Evolutionary conservation across 1,140 invertebrate species (phyloP).

Genomic region (Leptestheria dahalacensis): DNA sequence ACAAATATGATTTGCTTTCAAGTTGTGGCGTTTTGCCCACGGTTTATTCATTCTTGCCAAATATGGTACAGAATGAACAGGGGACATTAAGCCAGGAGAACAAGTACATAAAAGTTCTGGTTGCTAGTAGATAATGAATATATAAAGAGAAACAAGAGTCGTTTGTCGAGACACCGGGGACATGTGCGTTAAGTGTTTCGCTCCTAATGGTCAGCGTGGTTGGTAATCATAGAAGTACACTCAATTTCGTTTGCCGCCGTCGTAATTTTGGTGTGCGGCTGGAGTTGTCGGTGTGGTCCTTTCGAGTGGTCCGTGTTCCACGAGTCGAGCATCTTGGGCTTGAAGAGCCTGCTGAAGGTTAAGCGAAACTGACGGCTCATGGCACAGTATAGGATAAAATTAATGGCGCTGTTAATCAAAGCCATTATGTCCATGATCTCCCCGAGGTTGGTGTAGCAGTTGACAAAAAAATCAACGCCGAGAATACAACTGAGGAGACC

Average conservation of each 20-base stretch:
- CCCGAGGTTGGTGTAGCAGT: constrained; percentile 61
- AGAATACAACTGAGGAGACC: constrained; percentile 53
- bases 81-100: too few relatives aligned
- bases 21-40: too few relatives aligned
- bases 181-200: background rate
- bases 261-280: background rate
- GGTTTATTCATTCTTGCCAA: too few relatives aligned
- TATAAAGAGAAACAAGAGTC: too few relatives aligned
- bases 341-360: constrained; percentile 56
- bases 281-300: background rate
- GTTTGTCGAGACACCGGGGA: too few relatives aligned
- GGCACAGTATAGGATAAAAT: constrained; percentile 84
- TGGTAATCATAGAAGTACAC: background rate
- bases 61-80: too few relatives aligned
- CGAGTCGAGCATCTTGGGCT: constrained; percentile 7
- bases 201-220: background rate
- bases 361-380: constrained; percentile 85
- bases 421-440: constrained; percentile 85
- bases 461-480: constrained; percentile 53
- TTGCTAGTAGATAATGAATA: too few relatives aligned
- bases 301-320: background rate
- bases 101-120: too few relatives aligned
- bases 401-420: constrained; percentile 77
- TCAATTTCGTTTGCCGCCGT: background rate
- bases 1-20: too few relatives aligned